phyloP scores from a whole-genome alignment of 1,140 invertebrate genomes.

The Tribolium madens region DNA sequence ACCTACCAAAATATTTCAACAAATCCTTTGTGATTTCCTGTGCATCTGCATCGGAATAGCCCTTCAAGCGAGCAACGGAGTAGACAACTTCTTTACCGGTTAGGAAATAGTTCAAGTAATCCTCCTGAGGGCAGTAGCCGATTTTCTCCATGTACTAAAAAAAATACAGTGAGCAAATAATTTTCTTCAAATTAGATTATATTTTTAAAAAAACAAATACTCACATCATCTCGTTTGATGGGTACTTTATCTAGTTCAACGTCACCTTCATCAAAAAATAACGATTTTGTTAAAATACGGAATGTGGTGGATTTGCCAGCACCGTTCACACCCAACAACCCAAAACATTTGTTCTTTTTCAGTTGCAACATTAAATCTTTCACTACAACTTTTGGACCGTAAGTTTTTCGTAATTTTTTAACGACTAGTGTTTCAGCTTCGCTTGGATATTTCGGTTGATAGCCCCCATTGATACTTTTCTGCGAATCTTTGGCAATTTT shows the following conservation, averaged over 20 bases:
- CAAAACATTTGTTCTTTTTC: conserved; percentile 82
- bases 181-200: no score
- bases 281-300: conserved; percentile 91
- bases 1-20: conserved; percentile 70
- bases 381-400: neutral
- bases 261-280: conserved; percentile 64
- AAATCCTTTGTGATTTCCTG: conserved; percentile 68
- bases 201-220: neutral
- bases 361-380: conserved; percentile 1
- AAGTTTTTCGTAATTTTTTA: neutral
- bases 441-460: neutral
- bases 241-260: neutral
- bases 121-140: conserved; percentile 80
- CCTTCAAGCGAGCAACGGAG: conserved; percentile 77
- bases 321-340: conserved; percentile 89
- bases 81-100: conserved; percentile 77
- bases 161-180: no score
- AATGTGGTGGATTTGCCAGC: conserved; percentile 86
- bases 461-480: no score
- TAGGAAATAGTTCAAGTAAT: conserved; percentile 78
- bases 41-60: conserved; percentile 67
- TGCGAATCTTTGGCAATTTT: neutral
- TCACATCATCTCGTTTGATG: neutral
- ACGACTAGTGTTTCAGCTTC: neutral
- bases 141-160: conserved; percentile 69